These are phyloP conservation scores for Pseudorasbora parva DNA, from an alignment of 2,113 vertebrate species.

Conservation along the genomic window DNA sequence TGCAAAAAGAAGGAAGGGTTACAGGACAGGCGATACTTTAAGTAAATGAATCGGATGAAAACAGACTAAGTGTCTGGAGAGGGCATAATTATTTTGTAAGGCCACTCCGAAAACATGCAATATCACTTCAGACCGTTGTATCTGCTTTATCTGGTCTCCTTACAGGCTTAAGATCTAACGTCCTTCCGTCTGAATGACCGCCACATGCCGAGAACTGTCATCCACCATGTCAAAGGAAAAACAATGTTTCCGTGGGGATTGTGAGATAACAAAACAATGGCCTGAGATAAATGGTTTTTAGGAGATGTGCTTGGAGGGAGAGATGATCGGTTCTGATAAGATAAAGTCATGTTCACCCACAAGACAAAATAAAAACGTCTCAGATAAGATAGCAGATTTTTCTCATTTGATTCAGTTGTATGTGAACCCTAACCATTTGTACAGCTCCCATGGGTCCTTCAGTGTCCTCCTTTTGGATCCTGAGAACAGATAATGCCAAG, in stretches of 20 bases:
- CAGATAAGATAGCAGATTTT: conserved; percentile 32
- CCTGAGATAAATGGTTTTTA: conserved; percentile 18
- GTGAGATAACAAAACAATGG: conserved; percentile 9
- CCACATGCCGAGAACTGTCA: conserved; percentile 28
- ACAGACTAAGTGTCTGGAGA: conserved; percentile 5
- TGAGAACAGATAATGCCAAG: conserved; percentile 13
- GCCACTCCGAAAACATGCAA: conserved; percentile 17
- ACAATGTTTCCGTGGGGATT: background rate
- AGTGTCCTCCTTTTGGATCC: conserved; percentile 10
- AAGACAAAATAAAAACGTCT: conserved; percentile 36
- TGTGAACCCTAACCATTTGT: conserved; percentile 24
- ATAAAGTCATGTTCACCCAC: conserved; percentile 30
- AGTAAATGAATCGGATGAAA: background rate
- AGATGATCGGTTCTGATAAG: conserved; percentile 34
- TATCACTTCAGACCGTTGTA: background rate
- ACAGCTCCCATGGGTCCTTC: background rate
- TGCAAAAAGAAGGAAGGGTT: conserved; percentile 16
- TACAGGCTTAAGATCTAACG: background rate
- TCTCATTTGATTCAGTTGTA: conserved; percentile 15
- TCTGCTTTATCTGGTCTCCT: conserved; percentile 8
- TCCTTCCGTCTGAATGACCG: background rate
- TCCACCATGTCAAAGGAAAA: conserved; percentile 2
- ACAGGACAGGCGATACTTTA: background rate
- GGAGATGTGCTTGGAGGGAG: background rate
- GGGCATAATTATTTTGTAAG: conserved; percentile 9